Evolutionary conservation across 2,113 vertebrate species (phyloP).

Genomic region (Ramphastos sulfuratus): DNA sequence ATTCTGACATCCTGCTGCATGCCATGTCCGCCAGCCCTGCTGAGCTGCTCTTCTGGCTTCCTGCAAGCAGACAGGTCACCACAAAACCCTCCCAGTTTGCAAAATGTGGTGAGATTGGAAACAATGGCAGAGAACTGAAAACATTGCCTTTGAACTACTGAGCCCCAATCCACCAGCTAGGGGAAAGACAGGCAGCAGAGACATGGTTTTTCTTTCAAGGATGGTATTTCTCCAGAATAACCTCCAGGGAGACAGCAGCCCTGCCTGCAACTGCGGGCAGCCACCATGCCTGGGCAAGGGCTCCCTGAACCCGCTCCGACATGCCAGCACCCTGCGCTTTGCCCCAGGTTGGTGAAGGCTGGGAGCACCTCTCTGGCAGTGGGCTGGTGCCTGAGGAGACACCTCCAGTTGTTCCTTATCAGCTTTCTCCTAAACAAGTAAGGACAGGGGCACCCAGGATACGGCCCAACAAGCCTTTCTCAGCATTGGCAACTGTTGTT

Average conservation of each 20-base stretch:
- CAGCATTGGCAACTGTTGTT: background rate
- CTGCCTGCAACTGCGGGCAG: slow-evolving; percentile 36
- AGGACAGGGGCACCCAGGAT: slow-evolving; percentile 29
- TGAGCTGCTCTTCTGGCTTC: background rate
- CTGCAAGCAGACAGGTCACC: background rate
- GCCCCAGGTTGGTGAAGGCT: background rate
- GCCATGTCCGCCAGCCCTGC: fast-evolving
- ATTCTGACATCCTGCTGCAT: background rate
- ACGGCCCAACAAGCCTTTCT: slow-evolving; percentile 11
- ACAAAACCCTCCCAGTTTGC: background rate
- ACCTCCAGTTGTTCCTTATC: slow-evolving; percentile 30
- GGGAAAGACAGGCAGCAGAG: background rate
- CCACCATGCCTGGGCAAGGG: slow-evolving; percentile 26
- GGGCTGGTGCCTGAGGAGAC: background rate
- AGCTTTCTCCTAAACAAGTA: slow-evolving; percentile 42
- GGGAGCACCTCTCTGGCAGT: background rate
- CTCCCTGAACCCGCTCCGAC: background rate
- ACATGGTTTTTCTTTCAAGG: background rate
- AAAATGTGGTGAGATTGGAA: fast-evolving
- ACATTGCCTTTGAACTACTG: fast-evolving
- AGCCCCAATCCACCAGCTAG: background rate
- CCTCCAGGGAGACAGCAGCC: slow-evolving; percentile 9
- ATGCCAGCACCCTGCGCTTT: fast-evolving
- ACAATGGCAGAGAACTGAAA: background rate
- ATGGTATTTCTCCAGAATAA: background rate